A percentile compares a stretch with the other conserved stretches of the same genome.
These are phyloP conservation scores for Griposia aprilina DNA, from an alignment of 2,888 invertebrate genomes.

Conservation along the genomic window DNA sequence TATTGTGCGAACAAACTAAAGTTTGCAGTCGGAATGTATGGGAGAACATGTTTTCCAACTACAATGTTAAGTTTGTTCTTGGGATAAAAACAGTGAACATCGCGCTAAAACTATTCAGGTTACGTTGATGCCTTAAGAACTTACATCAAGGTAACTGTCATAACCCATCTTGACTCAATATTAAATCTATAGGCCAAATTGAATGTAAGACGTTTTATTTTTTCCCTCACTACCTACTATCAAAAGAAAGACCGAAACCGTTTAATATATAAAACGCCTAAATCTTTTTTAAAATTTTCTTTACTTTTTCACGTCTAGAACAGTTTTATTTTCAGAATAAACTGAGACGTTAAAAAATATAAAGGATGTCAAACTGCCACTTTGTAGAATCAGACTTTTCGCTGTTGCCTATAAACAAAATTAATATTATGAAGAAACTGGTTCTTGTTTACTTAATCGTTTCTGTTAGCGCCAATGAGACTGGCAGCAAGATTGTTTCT, in stretches of 20 bases:
- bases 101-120: not conserved
- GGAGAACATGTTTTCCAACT: too few relatives aligned
- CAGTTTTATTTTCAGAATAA: constrained; percentile 25
- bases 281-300: constrained; percentile 13
- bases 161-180: not conserved
- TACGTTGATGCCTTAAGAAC: not conserved
- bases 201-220: constrained; percentile 17
- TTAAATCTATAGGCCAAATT: constrained; percentile 26
- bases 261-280: constrained; percentile 4
- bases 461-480: constrained; percentile 5
- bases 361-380: constrained; percentile 35
- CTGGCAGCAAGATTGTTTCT: constrained; percentile 1
- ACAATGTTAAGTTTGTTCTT: too few relatives aligned
- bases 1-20: too few relatives aligned
- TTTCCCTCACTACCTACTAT: not conserved
- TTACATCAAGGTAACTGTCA: not conserved
- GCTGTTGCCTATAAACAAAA: constrained; percentile 23
- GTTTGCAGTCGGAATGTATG: too few relatives aligned
- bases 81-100: not conserved
- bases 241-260: constrained; percentile 20
- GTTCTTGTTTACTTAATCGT: constrained; percentile 23
- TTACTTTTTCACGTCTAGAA: constrained; percentile 27
- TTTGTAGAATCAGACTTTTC: constrained; percentile 16
- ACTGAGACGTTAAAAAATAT: constrained; percentile 20
- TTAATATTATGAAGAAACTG: constrained; percentile 27